Conservation (phyloP, 64 coral and sea anemone species). For the Stichodactyla helianthus region DNA sequence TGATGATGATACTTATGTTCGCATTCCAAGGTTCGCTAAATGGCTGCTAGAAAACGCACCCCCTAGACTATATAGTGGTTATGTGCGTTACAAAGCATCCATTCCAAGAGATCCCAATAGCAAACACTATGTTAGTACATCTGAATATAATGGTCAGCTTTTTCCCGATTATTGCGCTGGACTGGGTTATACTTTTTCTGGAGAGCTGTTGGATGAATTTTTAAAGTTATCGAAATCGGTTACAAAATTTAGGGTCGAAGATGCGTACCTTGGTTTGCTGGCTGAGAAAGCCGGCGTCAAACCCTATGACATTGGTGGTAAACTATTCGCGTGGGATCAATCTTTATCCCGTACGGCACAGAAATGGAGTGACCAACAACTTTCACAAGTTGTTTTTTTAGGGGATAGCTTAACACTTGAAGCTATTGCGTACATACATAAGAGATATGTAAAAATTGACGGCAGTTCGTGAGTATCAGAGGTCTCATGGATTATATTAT, state of each 20-base stretch:
- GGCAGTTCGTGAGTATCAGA: no score
- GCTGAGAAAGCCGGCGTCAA: not conserved
- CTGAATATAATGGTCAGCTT: not conserved
- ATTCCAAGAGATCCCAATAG: constrained; percentile 6
- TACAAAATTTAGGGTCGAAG: not conserved
- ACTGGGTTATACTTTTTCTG: constrained; percentile 21
- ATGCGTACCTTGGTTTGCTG: constrained; percentile 8
- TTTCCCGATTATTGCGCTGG: constrained; percentile 15
- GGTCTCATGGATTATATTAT: no score
- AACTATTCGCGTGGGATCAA: not conserved
- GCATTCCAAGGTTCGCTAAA: not conserved
- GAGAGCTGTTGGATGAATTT: constrained; percentile 9
- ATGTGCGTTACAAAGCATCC: constrained; percentile 3
- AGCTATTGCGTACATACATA: constrained; percentile 5
- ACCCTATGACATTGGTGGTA: constrained; percentile 9
- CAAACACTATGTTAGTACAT: constrained; percentile 16
- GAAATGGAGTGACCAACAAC: not conserved
- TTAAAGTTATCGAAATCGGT: not conserved
- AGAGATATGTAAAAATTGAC: not conserved
- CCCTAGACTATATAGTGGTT: not conserved
- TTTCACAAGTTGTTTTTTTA: not conserved
- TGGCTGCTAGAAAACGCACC: not conserved
- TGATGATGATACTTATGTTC: constrained; percentile 4
- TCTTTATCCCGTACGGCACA: not conserved
- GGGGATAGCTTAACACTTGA: constrained; percentile 9